Base-by-base conservation (phyloP, 2,888 invertebrate species). In the Ypsolopha sequella region DNA sequence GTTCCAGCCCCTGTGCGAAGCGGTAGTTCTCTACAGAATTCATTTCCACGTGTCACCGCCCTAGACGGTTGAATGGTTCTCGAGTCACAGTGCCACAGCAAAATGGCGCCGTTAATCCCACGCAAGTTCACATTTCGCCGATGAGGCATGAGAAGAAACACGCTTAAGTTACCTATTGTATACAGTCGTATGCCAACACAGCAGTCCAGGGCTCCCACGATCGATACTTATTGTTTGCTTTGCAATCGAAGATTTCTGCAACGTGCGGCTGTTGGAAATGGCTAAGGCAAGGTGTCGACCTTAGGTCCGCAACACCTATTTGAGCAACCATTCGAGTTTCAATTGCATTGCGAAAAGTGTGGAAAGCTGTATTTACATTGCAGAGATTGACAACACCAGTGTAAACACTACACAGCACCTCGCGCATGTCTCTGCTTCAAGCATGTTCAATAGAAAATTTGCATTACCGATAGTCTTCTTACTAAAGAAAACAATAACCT, bases 171-270 rank as follows among this genome's bases (percentile, higher is more conserved):
- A 48, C 13, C 10, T 48, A 74, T 73, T 73, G 70, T 73, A 61
- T 66, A 65, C 60, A 44, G 64, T 63, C 59, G 62, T 73, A 66
- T 62, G 70, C 68, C 66, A 64, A 58, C 65, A 60, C 68, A 64
- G 70, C 70, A 68, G 62, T 65, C 62, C 66, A 61, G 58, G 65
- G 65, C 79, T 81, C 84, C 80, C 81, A 84, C 82, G 80, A 76
- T 63, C 69, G 62, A 63, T 68, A 67, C 68, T 67, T 73, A 80
- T 82, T 84, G 82, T 85, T 84, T 77, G 76, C 68, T 65, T 63
- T 78, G 75, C 78, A 76, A 76, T 81, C 68, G 68, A 77, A 73
- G 76, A 77, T 79, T 80, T 80, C 79, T 80, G 82, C 84, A 81
- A 82, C 73, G 71, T 72, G 71, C 69, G 24, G 72, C 59, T 73